Conservation (phyloP, 2,113 vertebrate species). For the Ictidomys tridecemlineatus region DNA sequence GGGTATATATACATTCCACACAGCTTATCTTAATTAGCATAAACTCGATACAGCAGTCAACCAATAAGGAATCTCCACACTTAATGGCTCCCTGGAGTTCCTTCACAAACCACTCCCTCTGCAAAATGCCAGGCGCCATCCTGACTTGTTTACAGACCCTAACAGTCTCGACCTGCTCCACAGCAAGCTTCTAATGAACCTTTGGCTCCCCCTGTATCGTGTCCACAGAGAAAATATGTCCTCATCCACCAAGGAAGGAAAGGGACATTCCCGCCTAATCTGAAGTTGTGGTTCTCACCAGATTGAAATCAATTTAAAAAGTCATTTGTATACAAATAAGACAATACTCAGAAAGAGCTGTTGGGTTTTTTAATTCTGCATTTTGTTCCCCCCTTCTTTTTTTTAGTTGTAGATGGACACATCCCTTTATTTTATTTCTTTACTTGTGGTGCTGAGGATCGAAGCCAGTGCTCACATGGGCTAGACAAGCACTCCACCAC, state of each 20-base stretch:
- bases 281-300: not conserved
- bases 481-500: too few species aligned
- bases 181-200: not conserved
- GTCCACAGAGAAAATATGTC: not conserved
- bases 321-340: not conserved
- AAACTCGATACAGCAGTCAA: too few species aligned
- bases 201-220: not conserved
- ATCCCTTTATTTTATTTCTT: too few species aligned
- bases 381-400: not conserved
- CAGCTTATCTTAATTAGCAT: too few species aligned
- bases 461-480: too few species aligned
- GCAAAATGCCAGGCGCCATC: too few species aligned
- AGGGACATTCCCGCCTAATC: not conserved
- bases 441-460: too few species aligned
- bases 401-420: not conserved
- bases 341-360: not conserved
- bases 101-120: too few species aligned
- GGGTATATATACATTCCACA: too few species aligned
- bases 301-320: conserved; percentile 20
- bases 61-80: too few species aligned
- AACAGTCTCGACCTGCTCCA: not conserved
- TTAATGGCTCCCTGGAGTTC: too few species aligned
- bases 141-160: too few species aligned
- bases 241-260: not conserved
- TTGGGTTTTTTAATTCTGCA: not conserved